Conservation (phyloP, 2,113 vertebrate species). For the Pachycephala philippinensis region DNA sequence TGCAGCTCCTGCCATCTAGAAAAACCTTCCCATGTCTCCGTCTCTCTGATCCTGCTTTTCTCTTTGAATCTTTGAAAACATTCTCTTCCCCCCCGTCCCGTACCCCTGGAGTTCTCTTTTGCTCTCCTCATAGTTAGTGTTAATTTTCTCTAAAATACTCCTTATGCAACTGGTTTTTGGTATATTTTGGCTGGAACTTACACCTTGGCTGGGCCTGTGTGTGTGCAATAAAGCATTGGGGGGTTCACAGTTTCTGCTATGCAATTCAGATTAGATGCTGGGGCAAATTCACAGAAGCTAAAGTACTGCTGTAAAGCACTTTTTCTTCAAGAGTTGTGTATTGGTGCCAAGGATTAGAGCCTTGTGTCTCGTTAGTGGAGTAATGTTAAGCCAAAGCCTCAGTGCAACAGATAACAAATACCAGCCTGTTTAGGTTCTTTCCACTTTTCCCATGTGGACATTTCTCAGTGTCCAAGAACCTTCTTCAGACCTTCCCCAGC, state of each 20-base stretch:
- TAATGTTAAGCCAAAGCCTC: not conserved
- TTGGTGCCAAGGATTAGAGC: not conserved
- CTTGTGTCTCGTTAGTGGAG: not conserved
- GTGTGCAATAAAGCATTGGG: not conserved
- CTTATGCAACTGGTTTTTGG: not conserved
- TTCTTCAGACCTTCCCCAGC: not conserved
- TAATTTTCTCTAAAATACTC: not conserved
- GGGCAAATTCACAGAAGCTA: not conserved
- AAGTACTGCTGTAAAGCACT: not conserved
- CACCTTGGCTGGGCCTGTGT: not conserved
- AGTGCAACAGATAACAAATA: not conserved
- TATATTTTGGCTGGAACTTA: not conserved
- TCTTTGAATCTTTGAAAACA: not conserved
- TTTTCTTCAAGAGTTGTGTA: not conserved
- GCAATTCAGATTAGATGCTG: not conserved
- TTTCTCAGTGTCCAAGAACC: not conserved
- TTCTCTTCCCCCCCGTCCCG: not conserved
- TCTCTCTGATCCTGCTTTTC: not conserved
- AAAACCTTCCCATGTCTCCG: not conserved
- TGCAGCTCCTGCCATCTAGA: not conserved
- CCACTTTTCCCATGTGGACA: not conserved
- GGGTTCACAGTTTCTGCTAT: not conserved
- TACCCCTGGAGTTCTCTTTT: not conserved
- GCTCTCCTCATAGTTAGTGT: not conserved
- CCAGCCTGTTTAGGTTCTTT: not conserved